Evolutionary conservation across 2,888 invertebrate species (phyloP), one percentile per base, ranked within the genome.

Genomic region (Aradus depressus): DNA sequence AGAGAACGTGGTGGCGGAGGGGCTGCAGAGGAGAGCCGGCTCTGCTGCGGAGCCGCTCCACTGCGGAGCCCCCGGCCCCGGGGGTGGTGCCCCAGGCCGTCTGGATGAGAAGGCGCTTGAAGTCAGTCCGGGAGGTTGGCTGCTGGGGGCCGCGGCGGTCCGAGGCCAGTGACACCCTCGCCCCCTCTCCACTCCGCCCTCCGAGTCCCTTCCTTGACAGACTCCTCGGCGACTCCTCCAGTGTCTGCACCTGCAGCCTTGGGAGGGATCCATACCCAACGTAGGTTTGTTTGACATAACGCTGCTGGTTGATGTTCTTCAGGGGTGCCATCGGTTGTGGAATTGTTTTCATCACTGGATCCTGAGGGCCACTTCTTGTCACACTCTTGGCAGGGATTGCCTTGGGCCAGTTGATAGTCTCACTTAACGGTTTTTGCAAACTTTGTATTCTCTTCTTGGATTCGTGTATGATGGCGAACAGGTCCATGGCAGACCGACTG

Each of bases 91-190:
- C 77, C 54, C 55, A 58, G 60, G 83, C 84, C 61, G 85, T 85
- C 62, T 85, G 81, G 28, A 88, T 70, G 21, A 88, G 70, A 12
- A 88, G 70, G 62, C 81, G 80, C 65, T 90, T 90, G 65, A 90
- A 90, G 68, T 89, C 88, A 64, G 84, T 72, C 54, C 88, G 74
- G 2, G 85, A 86, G 0, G 87, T 89, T 63, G 84, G 81, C 52
- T 80, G 77, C 16, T 52, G 49, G 14, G 62, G 60, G 12, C 63
- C 62, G 16, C 44, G 51, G 21, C 57, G 52, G 39, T 57, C 57
- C 5, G 56, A 52, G 2, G 57, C 55, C 18, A 58, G 50, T 22
- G 55, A 56, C 14, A 54, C 42, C 37, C 52, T 41, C 12, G 52
- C 58, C 47, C 52, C 53, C n/a, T 47, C 28, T 8, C 47, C 44